Conservation (phyloP, 2,113 vertebrate species). For the Sinocyclocheilus maitianheensis region DNA sequence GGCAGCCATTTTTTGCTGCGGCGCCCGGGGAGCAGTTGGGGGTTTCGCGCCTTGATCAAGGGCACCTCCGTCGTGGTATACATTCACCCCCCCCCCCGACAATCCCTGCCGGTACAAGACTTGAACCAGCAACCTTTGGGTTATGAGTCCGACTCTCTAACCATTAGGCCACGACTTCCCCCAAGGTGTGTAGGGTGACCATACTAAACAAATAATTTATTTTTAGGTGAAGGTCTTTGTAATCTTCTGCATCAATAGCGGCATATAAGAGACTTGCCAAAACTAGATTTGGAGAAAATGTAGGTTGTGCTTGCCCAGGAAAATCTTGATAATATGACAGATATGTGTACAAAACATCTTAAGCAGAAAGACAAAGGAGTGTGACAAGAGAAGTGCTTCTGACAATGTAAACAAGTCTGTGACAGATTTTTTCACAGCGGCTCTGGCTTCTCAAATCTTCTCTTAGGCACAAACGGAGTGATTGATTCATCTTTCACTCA, state of each 20-base stretch:
- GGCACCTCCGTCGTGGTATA: no score
- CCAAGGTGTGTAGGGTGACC: no score
- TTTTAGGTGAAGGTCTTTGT: neutral
- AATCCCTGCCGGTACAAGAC: no score
- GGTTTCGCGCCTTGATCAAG: no score
- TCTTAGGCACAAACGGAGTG: neutral
- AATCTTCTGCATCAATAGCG: neutral
- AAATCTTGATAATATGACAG: neutral
- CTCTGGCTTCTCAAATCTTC: slow-evolving; percentile 2
- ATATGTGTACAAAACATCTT: neutral
- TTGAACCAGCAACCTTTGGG: no score
- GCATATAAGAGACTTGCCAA: neutral
- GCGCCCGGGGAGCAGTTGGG: no score
- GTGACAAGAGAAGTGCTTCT: slow-evolving; percentile 1
- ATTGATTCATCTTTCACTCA: neutral
- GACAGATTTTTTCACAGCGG: neutral
- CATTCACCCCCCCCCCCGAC: no score
- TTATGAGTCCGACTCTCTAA: no score
- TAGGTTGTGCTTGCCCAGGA: neutral
- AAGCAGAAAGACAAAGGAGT: neutral
- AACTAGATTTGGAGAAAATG: neutral
- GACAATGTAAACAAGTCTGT: slow-evolving; percentile 23
- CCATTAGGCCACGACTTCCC: no score
- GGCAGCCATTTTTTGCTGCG: no score
- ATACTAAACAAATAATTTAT: no score